These are phyloP conservation scores for Heteromurus nitidus DNA, from an alignment of 2,888 invertebrate genomes.

Conservation along the genomic window DNA sequence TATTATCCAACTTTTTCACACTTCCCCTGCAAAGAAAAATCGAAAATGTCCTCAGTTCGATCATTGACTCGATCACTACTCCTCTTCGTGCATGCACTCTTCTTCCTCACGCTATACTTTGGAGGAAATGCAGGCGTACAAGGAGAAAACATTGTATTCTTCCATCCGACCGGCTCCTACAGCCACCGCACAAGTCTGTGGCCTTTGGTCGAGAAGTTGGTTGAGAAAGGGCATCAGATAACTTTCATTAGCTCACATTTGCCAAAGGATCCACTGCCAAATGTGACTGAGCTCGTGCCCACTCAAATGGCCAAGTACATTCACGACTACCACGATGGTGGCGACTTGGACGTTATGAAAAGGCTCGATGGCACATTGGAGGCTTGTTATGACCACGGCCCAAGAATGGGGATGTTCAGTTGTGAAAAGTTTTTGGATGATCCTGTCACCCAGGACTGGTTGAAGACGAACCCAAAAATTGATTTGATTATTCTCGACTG, in stretches of 20 bases:
- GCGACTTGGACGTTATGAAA: constrained; percentile 39
- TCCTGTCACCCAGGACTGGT: constrained; percentile 29
- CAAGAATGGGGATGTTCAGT: constrained; percentile 18
- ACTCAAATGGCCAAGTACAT: constrained; percentile 35
- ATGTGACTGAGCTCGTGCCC: constrained; percentile 49
- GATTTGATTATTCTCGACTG: constrained; percentile 46
- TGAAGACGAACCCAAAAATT: constrained; percentile 31
- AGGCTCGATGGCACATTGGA: constrained; percentile 34
- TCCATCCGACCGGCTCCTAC: constrained; percentile 47
- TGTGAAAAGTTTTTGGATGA: constrained; percentile 43
- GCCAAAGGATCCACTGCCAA: constrained; percentile 30
- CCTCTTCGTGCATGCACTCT: constrained; percentile 1
- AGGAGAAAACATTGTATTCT: constrained; percentile 40
- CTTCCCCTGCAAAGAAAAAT: constrained; percentile 21
- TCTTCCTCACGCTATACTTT: constrained; percentile 11
- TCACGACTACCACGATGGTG: constrained; percentile 37
- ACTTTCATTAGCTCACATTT: constrained; percentile 62
- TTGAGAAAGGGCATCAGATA: constrained; percentile 64
- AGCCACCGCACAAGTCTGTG: constrained; percentile 65
- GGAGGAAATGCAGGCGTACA: constrained; percentile 30
- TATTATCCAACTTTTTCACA: neutral
- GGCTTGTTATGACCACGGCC: constrained; percentile 35
- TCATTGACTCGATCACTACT: constrained; percentile 34
- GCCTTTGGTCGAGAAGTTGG: constrained; percentile 57
- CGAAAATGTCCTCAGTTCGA: constrained; percentile 17